These are phyloP conservation scores for Gymnoscopelus braueri DNA, from an alignment of 2,797 vertebrate genomes.

Conservation along the genomic window DNA sequence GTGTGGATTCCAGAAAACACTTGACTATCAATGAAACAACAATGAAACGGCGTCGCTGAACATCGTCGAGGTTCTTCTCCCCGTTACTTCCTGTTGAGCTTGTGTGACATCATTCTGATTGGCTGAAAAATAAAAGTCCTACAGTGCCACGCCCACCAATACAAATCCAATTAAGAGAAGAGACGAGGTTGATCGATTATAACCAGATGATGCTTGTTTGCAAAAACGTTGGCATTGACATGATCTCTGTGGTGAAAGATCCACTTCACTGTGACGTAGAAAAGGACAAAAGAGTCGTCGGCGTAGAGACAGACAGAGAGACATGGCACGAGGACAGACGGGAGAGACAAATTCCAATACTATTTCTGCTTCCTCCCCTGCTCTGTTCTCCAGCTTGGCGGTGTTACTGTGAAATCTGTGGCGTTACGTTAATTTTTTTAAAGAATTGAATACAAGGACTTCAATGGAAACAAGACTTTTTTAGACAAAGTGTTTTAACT, in stretches of 20 bases:
- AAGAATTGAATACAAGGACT: too few species aligned
- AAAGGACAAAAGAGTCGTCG: constrained; percentile 39
- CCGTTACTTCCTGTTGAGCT: constrained; percentile 22
- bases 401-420: too few species aligned
- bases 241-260: constrained; percentile 72
- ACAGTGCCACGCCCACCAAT: constrained; percentile 2
- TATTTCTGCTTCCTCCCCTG: too few species aligned
- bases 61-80: constrained; percentile 27
- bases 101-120: constrained; percentile 38
- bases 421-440: too few species aligned
- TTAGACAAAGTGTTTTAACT: too few species aligned
- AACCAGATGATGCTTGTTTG: constrained; percentile 24
- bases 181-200: constrained; percentile 28
- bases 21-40: constrained; percentile 28
- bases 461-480: too few species aligned
- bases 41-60: constrained; percentile 56
- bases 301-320: constrained; percentile 56
- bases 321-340: constrained; percentile 57
- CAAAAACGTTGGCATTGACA: constrained; percentile 71
- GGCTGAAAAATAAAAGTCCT: constrained; percentile 9
- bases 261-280: constrained; percentile 50
- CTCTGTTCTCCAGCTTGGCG: too few species aligned
- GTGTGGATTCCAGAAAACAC: constrained; percentile 26
- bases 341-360: constrained; percentile 15
- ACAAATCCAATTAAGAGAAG: constrained; percentile 27